phyloP scores from a whole-genome alignment of 1,140 invertebrate species.

The Danaus plexippus region DNA sequence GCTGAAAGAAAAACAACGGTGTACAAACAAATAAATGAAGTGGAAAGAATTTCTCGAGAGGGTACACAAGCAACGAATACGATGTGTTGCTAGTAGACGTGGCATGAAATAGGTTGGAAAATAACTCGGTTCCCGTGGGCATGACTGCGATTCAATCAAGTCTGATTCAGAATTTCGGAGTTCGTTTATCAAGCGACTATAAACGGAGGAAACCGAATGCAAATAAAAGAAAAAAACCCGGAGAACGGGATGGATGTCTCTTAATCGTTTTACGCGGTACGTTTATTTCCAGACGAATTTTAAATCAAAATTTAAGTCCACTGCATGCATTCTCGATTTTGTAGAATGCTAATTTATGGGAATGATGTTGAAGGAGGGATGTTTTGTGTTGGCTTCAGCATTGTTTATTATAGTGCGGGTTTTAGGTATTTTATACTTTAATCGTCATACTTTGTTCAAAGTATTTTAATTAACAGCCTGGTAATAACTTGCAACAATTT shows the following conservation, averaged over 20 bases:
- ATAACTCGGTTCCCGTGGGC: constrained; percentile 59
- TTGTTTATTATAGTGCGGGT: too few relatives aligned
- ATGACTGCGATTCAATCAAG: constrained; percentile 62
- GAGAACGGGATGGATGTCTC: constrained; percentile 28
- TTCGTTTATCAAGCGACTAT: constrained; percentile 54
- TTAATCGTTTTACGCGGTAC: constrained; percentile 42
- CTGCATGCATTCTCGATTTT: constrained; percentile 15
- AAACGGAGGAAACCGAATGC: constrained; percentile 37
- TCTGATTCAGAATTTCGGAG: constrained; percentile 65
- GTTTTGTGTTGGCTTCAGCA: too few relatives aligned
- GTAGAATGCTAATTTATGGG: too few relatives aligned
- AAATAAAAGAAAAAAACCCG: constrained; percentile 39
- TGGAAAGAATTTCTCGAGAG: constrained; percentile 57
- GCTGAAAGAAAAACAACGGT: constrained; percentile 18
- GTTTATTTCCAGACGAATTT: constrained; percentile 32
- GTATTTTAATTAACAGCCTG: too few relatives aligned
- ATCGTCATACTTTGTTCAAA: too few relatives aligned
- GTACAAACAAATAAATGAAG: constrained; percentile 54
- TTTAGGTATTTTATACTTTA: too few relatives aligned
- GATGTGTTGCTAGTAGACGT: constrained; percentile 47
- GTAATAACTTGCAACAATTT: too few relatives aligned
- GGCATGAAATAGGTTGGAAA: constrained; percentile 63
- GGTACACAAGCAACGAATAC: constrained; percentile 38
- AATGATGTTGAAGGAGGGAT: too few relatives aligned
- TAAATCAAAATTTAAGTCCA: constrained; percentile 32